Percentiles rank a stretch among this genome's conserved stretches.
Evolutionary conservation across 2,113 vertebrate species (phyloP).

Genomic region (Lagenorhynchus albirostris): DNA sequence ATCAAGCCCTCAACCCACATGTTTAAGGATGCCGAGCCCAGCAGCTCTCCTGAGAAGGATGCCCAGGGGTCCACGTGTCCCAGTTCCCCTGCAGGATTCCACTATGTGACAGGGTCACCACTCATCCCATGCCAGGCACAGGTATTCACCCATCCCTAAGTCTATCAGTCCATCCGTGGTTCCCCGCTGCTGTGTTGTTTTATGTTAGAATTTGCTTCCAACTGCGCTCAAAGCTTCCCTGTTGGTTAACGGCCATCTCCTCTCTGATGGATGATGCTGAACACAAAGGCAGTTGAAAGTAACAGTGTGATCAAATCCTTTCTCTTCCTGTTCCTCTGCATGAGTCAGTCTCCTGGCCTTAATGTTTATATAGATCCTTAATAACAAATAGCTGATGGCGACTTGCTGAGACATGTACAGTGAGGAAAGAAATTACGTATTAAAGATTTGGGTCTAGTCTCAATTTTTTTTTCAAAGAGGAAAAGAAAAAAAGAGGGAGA

Average conservation of each 20-base stretch:
- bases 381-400: conserved; percentile 59
- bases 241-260: conserved; percentile 34
- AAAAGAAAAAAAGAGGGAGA: not conserved
- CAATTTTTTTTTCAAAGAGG: not conserved
- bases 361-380: conserved; percentile 58
- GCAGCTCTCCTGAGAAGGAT: not conserved
- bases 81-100: accelerated
- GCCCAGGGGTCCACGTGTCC: accelerated
- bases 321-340: not conserved
- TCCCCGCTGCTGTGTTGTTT: not conserved
- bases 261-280: conserved; percentile 11
- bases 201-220: not conserved
- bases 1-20: not conserved
- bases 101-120: not conserved
- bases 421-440: conserved; percentile 22
- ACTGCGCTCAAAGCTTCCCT: conserved; percentile 27
- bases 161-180: not conserved
- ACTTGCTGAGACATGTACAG: conserved; percentile 61
- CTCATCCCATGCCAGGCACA: too few relatives aligned
- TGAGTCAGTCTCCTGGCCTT: conserved; percentile 40
- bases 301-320: conserved; percentile 47
- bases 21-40: not conserved
- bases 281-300: conserved; percentile 57
- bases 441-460: conserved; percentile 24
- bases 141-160: too few relatives aligned